These are phyloP conservation scores for Felis chaus DNA, from an alignment of 2,113 vertebrate genomes.

Conservation along the genomic window DNA sequence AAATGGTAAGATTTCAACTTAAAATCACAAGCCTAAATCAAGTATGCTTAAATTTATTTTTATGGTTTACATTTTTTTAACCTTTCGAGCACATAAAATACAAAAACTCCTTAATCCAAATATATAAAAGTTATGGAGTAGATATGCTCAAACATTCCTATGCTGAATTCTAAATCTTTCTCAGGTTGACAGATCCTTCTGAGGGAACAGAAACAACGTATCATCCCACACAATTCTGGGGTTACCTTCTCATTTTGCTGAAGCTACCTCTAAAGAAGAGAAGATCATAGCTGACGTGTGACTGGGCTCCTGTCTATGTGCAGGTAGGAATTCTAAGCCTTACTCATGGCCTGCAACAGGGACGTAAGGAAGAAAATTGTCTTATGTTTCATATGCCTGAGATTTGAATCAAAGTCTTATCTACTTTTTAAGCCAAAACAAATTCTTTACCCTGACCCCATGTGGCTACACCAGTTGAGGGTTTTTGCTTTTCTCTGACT, in stretches of 20 bases:
- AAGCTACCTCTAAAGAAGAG: neutral
- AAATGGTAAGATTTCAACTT: conserved; percentile 37
- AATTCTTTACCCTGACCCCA: neutral
- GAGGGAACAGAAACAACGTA: neutral
- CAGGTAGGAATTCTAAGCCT: neutral
- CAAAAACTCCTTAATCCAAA: neutral
- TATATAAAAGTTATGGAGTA: neutral
- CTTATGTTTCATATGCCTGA: neutral
- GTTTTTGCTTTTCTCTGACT: neutral
- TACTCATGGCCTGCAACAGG: neutral
- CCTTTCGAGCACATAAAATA: neutral
- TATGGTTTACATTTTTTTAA: neutral
- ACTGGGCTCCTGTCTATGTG: neutral
- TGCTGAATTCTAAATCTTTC: neutral
- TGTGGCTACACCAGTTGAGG: neutral
- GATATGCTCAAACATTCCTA: neutral
- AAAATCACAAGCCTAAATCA: neutral
- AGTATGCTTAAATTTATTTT: neutral
- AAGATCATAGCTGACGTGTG: neutral
- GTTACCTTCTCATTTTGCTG: neutral
- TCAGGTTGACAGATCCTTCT: neutral
- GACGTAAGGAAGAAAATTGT: neutral
- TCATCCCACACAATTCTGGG: neutral
- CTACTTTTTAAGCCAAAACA: neutral
- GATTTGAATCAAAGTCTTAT: neutral